Evolutionary conservation across 2,113 vertebrate genomes (phyloP), one percentile per base, ranked within the genome.

Genomic region (Serinus canaria): DNA sequence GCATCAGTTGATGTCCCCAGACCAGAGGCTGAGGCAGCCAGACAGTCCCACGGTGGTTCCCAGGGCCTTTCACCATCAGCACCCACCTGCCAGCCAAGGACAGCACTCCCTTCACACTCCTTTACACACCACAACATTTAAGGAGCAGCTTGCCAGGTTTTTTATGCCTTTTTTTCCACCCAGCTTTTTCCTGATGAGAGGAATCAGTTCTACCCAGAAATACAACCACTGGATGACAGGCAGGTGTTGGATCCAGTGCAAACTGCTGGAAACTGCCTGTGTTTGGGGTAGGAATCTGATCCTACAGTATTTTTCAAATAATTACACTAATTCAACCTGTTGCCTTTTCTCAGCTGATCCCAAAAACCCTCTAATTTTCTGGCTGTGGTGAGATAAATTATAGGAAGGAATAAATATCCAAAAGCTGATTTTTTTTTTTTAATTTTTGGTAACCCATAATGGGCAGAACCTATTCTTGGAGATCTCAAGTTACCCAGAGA

Each of bases 401-500:
- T 75, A 69, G 67, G n/a, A 77, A 84, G 39, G 77, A 89, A 44
- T 66, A 50, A 83, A 72, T 44, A 64, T 43, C 85, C 55, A 76
- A 90, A 92, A 87, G 13, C 39, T 79, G 28, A 16, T 60, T 31
- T 50, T 30, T 72, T 41, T 23, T 24, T 10, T 12, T 44, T 41
- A 11, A 7, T 37, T 82, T 67, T 85, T 66, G 3, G 55, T 91
- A 93, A 95, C 87, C 87, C 82, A 59, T 88, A 89, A 52, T 83
- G 69, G 89, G 84, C 78, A 72, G 49, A 70, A 92, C 79, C 39
- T 90, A 6, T 83, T 91, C 66, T 79, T 63, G 44, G 76, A 70
- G 83, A 72, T 78, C 90, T 64, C 81, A 49, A 56, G 50, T 80
- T 89, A 55, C 80, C 90, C 94, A 92, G 92, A 96, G 82, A 95